A percentile compares a stretch with the other conserved stretches of the same genome.
phyloP scores from a whole-genome alignment of 2,797 vertebrate species.

The Gorsachius magnificus region DNA sequence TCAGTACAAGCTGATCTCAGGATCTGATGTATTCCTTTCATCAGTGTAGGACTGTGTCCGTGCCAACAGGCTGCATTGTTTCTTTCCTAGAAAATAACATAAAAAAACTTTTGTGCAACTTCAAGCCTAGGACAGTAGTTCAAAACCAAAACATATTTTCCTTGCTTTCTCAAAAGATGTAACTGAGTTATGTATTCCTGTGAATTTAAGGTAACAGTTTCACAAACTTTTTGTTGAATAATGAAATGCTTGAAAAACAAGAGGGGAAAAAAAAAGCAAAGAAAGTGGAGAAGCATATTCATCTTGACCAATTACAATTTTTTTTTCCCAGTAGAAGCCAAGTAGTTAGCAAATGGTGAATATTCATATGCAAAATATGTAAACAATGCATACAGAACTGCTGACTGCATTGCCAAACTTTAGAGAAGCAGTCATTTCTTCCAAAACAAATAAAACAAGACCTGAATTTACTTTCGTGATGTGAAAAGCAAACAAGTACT shows the following conservation, averaged over 20 bases:
- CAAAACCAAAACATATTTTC: not conserved
- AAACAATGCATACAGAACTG: not conserved
- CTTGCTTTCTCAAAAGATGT: not conserved
- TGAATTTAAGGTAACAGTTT: not conserved
- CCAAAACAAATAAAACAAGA: not conserved
- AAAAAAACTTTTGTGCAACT: not conserved
- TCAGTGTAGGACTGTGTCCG: not conserved
- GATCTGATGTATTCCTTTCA: constrained; percentile 33
- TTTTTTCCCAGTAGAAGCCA: not conserved
- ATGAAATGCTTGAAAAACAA: not conserved
- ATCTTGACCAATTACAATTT: not conserved
- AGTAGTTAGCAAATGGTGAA: not conserved
- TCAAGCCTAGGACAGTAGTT: not conserved
- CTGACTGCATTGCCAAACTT: not conserved
- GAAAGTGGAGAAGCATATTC: not conserved
- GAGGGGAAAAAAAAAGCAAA: too few relatives aligned
- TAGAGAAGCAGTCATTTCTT: not conserved
- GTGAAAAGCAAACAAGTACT: not conserved
- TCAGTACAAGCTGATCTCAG: constrained; percentile 35
- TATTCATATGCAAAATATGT: not conserved
- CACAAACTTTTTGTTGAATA: not conserved
- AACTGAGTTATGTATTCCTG: not conserved
- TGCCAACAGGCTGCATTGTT: constrained; percentile 15
- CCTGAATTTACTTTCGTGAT: not conserved
- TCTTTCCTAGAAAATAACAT: constrained; percentile 22